phyloP scores from a whole-genome alignment of 2,797 vertebrate species.

The Chromobotia macracanthus region DNA sequence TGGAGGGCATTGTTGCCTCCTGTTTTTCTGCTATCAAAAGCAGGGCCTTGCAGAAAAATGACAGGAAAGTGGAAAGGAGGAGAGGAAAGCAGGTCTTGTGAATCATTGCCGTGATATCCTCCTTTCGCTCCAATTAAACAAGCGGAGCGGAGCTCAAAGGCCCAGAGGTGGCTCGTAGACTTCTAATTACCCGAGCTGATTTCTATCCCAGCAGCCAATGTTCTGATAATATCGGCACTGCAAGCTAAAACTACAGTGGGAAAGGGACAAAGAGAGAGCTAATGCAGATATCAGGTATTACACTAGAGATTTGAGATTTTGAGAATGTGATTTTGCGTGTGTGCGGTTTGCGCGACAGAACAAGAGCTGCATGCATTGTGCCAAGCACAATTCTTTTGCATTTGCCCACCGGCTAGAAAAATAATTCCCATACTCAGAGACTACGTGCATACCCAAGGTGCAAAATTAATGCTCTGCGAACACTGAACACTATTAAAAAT shows the following conservation, averaged over 20 bases:
- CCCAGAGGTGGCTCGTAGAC: conserved; percentile 40
- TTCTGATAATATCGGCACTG: conserved; percentile 23
- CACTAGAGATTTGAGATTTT: conserved; percentile 38
- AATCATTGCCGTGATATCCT: conserved; percentile 42
- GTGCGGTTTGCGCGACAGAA: conserved; percentile 22
- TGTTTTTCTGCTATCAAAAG: not conserved
- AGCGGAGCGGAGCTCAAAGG: conserved; percentile 35
- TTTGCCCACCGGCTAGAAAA: conserved; percentile 9
- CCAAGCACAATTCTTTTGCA: conserved; percentile 26
- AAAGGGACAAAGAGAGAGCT: conserved; percentile 29
- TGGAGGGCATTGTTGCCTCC: conserved; percentile 26
- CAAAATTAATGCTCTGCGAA: not conserved
- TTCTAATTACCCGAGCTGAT: conserved; percentile 48
- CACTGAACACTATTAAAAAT: not conserved
- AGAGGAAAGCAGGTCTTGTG: conserved; percentile 48
- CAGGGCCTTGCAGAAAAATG: conserved; percentile 19
- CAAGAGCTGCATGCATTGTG: conserved; percentile 30
- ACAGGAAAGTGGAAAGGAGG: conserved; percentile 19
- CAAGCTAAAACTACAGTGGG: conserved; percentile 21
- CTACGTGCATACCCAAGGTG: not conserved
- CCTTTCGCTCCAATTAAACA: conserved; percentile 45
- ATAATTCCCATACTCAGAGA: conserved; percentile 1
- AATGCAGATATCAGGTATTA: conserved; percentile 45
- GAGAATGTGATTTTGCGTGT: not conserved
- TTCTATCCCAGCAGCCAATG: conserved; percentile 35